Evolutionary conservation across 2,113 vertebrate species (phyloP).

Genomic region (Seriola quinqueradiata): DNA sequence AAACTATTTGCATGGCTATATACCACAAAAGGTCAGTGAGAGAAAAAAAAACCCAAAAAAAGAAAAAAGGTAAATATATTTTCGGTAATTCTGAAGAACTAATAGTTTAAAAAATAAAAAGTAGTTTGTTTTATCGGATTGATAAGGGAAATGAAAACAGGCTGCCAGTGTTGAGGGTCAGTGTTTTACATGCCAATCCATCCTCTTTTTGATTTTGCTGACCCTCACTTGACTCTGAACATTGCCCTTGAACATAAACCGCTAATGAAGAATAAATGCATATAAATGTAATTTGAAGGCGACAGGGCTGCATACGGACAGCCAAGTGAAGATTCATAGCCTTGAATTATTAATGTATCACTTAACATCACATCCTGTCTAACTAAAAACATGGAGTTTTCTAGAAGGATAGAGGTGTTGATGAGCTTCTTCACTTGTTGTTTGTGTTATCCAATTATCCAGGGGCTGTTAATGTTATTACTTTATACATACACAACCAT

Average conservation of each 20-base stretch:
- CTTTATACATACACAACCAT: not conserved
- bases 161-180: not conserved
- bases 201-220: constrained; percentile 1
- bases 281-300: constrained; percentile 60
- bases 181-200: constrained; percentile 4
- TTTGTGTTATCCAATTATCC: constrained; percentile 2
- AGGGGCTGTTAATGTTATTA: not conserved
- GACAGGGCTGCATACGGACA: constrained; percentile 30
- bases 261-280: constrained; percentile 68
- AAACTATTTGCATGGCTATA: not conserved
- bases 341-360: constrained; percentile 61
- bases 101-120: not conserved
- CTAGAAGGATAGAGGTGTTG: not conserved
- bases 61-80: not conserved
- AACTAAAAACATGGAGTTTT: constrained; percentile 32
- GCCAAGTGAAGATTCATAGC: constrained; percentile 38
- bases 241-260: constrained; percentile 58
- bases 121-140: constrained; percentile 2
- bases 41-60: no score
- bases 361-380: constrained; percentile 29
- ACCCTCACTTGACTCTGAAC: constrained; percentile 24
- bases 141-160: constrained; percentile 3
- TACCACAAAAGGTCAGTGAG: not conserved
- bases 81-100: not conserved
- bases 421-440: not conserved